These are phyloP conservation scores for Engraulis encrasicolus DNA, from an alignment of 2,113 vertebrate species.

Conservation along the genomic window DNA sequence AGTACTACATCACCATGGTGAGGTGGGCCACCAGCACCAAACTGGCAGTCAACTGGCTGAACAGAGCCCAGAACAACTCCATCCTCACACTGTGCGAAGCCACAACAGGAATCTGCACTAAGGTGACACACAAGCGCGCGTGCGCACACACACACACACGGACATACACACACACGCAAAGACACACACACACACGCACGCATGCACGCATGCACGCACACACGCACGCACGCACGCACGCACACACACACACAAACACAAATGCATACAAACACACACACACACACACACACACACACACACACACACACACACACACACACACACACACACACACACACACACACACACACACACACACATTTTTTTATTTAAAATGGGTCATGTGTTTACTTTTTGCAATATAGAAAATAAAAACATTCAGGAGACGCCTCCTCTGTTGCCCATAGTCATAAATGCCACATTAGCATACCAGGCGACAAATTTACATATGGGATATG, in stretches of 20 bases:
- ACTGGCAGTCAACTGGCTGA: conserved; percentile 96
- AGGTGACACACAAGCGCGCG: conserved; percentile 77
- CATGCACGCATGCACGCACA: neutral
- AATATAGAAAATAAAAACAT: neutral
- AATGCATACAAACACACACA: too few species aligned
- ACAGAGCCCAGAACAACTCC: conserved; percentile 95
- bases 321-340: conserved; percentile 9
- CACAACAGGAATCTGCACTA: conserved; percentile 93
- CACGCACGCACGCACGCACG: neutral
- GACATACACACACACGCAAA: neutral
- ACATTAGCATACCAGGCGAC: conserved; percentile 4
- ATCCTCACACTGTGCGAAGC: conserved; percentile 93
- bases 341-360: conserved; percentile 9
- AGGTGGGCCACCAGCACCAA: conserved; percentile 97
- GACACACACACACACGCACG: neutral
- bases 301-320: conserved; percentile 6
- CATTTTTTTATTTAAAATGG: neutral
- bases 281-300: conserved; percentile 7
- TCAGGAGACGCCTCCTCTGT: neutral
- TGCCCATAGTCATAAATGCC: neutral
- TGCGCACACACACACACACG: neutral
- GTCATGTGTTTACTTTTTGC: neutral
- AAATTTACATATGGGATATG: conserved; percentile 9
- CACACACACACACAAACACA: too few species aligned
- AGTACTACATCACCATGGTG: conserved; percentile 97